Evolutionary conservation across 2,888 invertebrate species (phyloP).

Genomic region (Glaucopsyche alexis): DNA sequence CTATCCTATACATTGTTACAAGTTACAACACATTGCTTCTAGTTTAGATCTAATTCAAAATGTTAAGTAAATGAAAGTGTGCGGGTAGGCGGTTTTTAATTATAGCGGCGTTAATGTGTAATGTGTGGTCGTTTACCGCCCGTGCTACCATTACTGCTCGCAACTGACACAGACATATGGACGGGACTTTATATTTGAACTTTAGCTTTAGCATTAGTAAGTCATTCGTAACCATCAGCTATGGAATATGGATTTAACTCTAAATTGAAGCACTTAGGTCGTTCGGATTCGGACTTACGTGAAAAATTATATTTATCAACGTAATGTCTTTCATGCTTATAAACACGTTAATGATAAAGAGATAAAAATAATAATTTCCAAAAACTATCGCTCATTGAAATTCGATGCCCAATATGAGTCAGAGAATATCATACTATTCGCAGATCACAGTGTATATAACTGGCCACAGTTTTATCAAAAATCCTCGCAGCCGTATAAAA

Average conservation of each 20-base stretch:
- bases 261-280: too few species aligned
- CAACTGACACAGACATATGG: background rate
- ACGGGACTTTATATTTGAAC: background rate
- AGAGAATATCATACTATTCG: background rate
- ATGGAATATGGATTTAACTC: too few species aligned
- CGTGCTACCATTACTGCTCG: background rate
- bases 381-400: background rate
- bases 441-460: background rate
- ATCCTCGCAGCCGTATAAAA: background rate
- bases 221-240: too few species aligned
- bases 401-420: background rate
- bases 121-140: conserved; percentile 7
- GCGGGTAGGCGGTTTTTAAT: conserved; percentile 7
- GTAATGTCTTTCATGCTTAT: background rate
- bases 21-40: background rate
- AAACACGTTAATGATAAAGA: background rate
- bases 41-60: conserved; percentile 12
- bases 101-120: conserved; percentile 13
- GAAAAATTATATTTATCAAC: background rate
- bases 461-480: background rate
- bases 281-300: background rate
- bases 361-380: background rate
- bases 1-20: background rate
- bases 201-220: too few species aligned
- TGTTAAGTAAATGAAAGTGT: conserved; percentile 17